A percentile compares a stretch with the other conserved stretches of the same genome.
These are phyloP conservation scores for Thermophis baileyi DNA, from an alignment of 2,113 vertebrate species.

Conservation along the genomic window DNA sequence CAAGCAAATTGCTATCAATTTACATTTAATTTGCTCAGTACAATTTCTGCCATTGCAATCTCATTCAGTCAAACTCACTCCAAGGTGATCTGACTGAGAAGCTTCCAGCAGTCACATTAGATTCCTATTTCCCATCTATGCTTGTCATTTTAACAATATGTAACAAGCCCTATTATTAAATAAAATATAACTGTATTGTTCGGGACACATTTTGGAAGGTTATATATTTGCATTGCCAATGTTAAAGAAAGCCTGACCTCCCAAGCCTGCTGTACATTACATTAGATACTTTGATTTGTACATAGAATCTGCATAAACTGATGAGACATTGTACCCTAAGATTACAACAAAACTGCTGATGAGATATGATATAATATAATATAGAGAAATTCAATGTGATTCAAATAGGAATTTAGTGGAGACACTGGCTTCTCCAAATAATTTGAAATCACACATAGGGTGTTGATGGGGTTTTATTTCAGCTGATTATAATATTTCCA, in stretches of 20 bases:
- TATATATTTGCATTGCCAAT: not conserved
- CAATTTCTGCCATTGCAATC: constrained; percentile 34
- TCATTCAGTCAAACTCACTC: constrained; percentile 30
- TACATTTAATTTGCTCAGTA: not conserved
- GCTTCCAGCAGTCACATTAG: not conserved
- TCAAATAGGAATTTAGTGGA: not conserved
- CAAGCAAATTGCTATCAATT: not conserved
- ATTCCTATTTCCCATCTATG: not conserved
- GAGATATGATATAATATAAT: constrained; percentile 21
- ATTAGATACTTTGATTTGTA: constrained; percentile 16
- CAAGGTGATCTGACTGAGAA: constrained; percentile 37
- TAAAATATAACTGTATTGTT: constrained; percentile 36
- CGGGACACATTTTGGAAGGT: constrained; percentile 16
- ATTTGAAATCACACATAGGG: not conserved
- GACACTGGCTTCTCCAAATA: not conserved
- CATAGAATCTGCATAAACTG: constrained; percentile 13
- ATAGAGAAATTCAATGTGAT: not conserved
- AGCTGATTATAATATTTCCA: not conserved
- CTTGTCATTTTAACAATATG: accelerated
- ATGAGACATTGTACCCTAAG: not conserved
- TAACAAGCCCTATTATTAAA: not conserved
- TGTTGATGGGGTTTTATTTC: not conserved
- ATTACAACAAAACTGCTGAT: not conserved
- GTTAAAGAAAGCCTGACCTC: not conserved
- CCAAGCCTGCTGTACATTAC: accelerated